Base-by-base conservation (phyloP, 2,113 vertebrate genomes). In the Pelecanus crispus region DNA sequence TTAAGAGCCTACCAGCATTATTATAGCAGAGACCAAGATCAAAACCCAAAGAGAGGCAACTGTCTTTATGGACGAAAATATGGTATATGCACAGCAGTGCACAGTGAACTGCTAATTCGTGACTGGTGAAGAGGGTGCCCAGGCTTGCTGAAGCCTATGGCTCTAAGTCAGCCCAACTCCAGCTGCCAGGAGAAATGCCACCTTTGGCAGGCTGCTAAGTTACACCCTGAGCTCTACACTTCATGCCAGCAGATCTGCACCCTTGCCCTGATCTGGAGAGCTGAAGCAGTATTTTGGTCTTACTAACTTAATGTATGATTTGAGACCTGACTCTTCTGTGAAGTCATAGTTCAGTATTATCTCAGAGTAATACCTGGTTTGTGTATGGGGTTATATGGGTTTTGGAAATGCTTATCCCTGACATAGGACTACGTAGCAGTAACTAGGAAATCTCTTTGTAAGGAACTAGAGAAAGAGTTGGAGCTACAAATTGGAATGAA, bases 381-480 rank as follows among this genome's bases (percentile, higher is more conserved):
- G n/a, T 56, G 4, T 17, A 2, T 36, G 36, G 47, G 29, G 3
- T 80, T 72, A 8, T 45, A 9, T 56, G 58, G 55, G 25, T 3
- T 80, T 89, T 56, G 45, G 66, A 79, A 81, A 47, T 55, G 17
- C 31, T 53, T 79, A 22, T 61, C 50, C 18, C 34, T 86, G 58
- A 50, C 19, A 3, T 32, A 4, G 11, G 26, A 40, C 61, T 55
- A 21, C 16, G 0, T 66, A 71, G 67, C 58, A 92, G 65, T 96
- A 82, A 94, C 38, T 81, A 50, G 85, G 72, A 88, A 80, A 88
- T 95, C 15, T 95, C 58, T 78, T 96, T 93, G 77, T 90, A 96
- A 99, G 99, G 99, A 99, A 97, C 95, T 99, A 94, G 99, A 99
- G 90, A 99, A 98, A 74, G 99, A 99, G 97, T 68, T 99, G 96